phyloP scores from a whole-genome alignment of 92 coral and sea anemone species.

The Anthopleura xanthogrammica region DNA sequence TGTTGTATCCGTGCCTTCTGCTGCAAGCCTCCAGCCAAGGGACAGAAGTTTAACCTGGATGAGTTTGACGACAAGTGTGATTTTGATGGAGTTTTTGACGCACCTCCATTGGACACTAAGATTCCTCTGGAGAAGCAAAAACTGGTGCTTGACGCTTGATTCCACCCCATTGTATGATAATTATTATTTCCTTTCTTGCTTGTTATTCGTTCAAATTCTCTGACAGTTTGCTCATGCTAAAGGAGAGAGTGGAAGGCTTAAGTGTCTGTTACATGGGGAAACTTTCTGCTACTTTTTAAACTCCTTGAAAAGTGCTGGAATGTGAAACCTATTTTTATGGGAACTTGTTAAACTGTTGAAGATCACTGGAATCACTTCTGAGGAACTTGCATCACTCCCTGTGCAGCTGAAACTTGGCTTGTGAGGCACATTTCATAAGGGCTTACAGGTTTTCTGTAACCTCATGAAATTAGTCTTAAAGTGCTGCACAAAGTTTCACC shows the following conservation, averaged over 20 bases:
- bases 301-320: too few species aligned
- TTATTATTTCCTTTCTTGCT: background rate
- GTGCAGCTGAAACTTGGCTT: too few species aligned
- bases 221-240: background rate
- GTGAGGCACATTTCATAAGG: too few species aligned
- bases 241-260: background rate
- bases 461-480: too few species aligned
- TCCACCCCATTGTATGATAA: background rate
- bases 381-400: too few species aligned
- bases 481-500: too few species aligned
- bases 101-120: conserved; percentile 89
- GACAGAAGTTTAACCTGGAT: conserved; percentile 67
- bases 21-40: conserved; percentile 74
- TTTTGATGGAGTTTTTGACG: conserved; percentile 85
- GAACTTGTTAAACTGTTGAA: too few species aligned
- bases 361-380: too few species aligned
- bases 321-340: too few species aligned
- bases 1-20: conserved; percentile 86
- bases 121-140: conserved; percentile 84
- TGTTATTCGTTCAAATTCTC: background rate
- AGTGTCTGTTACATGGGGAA: too few species aligned
- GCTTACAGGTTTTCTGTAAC: too few species aligned
- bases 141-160: conserved; percentile 73
- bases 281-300: too few species aligned
- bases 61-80: conserved; percentile 78